Conservation (phyloP, 2,888 invertebrate species). For the Xanthia togata region DNA sequence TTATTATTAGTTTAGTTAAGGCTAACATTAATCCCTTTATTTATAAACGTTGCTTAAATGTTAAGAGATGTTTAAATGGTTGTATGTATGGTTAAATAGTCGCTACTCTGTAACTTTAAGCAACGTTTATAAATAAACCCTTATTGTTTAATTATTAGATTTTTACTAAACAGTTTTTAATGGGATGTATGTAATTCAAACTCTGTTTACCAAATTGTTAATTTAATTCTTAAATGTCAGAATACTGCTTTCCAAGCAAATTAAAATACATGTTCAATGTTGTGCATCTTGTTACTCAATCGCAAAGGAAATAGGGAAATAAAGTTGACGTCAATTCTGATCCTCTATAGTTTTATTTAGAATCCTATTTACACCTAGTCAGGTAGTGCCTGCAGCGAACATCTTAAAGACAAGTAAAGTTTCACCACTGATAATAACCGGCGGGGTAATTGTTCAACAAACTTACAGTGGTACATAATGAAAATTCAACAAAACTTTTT, state of each 20-base stretch:
- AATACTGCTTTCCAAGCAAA: constrained; percentile 2
- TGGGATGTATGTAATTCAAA: constrained; percentile 2
- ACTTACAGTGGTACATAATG: too few species aligned
- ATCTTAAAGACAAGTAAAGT: too few species aligned
- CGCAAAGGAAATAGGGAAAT: constrained; percentile 34
- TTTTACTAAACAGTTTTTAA: constrained; percentile 16
- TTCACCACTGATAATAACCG: too few species aligned
- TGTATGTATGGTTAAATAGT: not conserved
- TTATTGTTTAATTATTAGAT: not conserved
- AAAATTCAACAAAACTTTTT: too few species aligned
- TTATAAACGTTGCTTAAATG: not conserved
- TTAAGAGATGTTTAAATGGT: not conserved
- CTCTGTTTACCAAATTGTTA: not conserved
- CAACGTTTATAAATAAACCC: too few species aligned
- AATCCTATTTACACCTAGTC: too few species aligned
- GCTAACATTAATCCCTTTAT: not conserved
- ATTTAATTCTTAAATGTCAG: not conserved
- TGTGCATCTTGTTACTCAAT: constrained; percentile 15
- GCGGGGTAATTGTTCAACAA: too few species aligned
- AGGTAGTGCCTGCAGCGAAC: not conserved
- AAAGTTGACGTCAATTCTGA: constrained; percentile 32
- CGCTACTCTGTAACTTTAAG: too few species aligned
- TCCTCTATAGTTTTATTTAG: not conserved
- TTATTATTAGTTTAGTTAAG: not conserved
- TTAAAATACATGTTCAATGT: constrained; percentile 43